phyloP scores from a whole-genome alignment of 2,888 invertebrate genomes.

The Eilema sororculum region DNA sequence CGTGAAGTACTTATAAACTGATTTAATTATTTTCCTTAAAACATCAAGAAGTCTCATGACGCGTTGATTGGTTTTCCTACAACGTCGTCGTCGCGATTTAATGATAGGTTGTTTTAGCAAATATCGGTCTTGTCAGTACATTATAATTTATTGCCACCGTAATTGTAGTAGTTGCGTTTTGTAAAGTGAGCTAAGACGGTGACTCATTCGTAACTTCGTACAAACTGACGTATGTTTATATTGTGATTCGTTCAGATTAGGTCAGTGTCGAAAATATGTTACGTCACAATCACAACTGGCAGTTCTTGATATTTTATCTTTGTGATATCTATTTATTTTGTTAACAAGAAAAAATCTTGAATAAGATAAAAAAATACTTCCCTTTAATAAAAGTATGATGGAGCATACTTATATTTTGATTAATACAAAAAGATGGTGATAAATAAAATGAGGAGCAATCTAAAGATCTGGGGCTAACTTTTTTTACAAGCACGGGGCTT shows the following conservation, averaged over 20 bases:
- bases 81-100: background rate
- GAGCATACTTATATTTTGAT: background rate
- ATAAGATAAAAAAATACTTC: background rate
- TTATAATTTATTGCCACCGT: conserved; percentile 9
- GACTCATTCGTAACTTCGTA: conserved; percentile 36
- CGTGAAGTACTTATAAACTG: background rate
- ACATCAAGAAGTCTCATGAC: background rate
- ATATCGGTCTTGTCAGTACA: background rate
- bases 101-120: background rate
- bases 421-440: too few species aligned
- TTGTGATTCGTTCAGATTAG: conserved; percentile 45
- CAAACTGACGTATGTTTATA: conserved; percentile 46
- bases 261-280: conserved; percentile 45
- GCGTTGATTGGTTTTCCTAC: background rate
- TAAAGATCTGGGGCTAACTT: too few species aligned
- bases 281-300: conserved; percentile 38
- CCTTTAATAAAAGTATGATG: background rate
- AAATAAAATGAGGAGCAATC: too few species aligned
- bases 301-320: conserved; percentile 1
- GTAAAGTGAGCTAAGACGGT: conserved; percentile 18
- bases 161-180: conserved; percentile 28
- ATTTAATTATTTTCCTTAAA: too few species aligned
- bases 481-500: too few species aligned
- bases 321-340: background rate
- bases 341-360: background rate